These are phyloP conservation scores for Folsomia candida DNA, from an alignment of 2,888 invertebrate species.

Conservation along the genomic window DNA sequence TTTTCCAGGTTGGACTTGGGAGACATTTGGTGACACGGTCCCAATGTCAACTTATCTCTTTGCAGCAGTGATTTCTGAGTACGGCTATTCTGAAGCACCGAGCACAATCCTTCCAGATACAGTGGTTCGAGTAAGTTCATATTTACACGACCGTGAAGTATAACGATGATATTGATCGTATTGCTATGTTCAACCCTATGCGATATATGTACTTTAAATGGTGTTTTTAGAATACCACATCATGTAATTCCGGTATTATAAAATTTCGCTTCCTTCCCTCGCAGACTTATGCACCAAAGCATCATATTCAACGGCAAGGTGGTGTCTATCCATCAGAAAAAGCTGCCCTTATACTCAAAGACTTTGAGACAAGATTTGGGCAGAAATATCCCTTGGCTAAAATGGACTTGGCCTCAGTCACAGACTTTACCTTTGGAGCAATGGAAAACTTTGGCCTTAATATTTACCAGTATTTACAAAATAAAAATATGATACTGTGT, in stretches of 20 bases:
- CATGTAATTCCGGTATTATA: no score
- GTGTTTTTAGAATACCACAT: no score
- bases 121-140: constrained; percentile 21
- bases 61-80: constrained; percentile 23
- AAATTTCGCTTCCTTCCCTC: background rate
- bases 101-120: constrained; percentile 21
- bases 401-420: constrained; percentile 26
- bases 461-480: constrained; percentile 22
- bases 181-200: no score
- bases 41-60: constrained; percentile 30
- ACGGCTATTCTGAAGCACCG: constrained; percentile 21
- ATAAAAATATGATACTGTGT: no score
- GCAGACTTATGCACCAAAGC: constrained; percentile 27
- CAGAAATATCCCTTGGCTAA: constrained; percentile 27
- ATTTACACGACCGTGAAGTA: no score
- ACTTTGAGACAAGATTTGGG: constrained; percentile 22
- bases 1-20: constrained; percentile 30
- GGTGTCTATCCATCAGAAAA: constrained; percentile 19
- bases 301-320: constrained; percentile 15
- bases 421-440: constrained; percentile 27
- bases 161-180: no score
- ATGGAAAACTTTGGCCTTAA: constrained; percentile 31
- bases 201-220: no score
- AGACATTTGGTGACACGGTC: constrained; percentile 25
- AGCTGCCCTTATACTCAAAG: constrained; percentile 13